Base-by-base conservation (phyloP, 2,888 invertebrate species). In the Slavum lentiscoides region DNA sequence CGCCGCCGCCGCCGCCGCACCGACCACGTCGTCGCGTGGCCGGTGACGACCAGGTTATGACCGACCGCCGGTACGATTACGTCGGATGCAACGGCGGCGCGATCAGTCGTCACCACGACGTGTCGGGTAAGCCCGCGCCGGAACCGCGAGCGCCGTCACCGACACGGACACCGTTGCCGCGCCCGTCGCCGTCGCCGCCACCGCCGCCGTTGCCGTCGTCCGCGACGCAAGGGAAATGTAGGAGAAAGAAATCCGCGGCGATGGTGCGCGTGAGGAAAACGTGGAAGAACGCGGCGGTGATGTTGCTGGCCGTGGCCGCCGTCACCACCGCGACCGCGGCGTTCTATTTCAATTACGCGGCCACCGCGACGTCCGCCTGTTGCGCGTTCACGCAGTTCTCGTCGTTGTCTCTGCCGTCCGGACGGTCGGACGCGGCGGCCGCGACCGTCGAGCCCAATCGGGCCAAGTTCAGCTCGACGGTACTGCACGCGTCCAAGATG, bases 401-500 rank as follows among this genome's bases (percentile, higher is more conserved):
- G 58, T 30, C 69, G 37, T n/a, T n/a, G n/a, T 58, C 37, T 30
- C 43, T 7, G 43, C 43, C 7, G 43, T 43, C 43, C 8, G 8
- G 43, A 9, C 43, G 43, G 4, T 30, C 43, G 8, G 43, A 7
- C 7, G 43, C 43, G 8, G 43, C 43, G 8, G 3, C 43, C 43
- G 43, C 7, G 6, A 9, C 43, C 4, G 2, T 43, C 61, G 73
- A 92, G 85, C 91, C 94, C 9, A 94, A 95, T 86, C 87, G 95
- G 82, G 94, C 93, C 62, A 87, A 92, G 83, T 87, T 94, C 83
- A 89, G 91, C 1, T 91, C 93, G 84, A 92, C 92, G 0, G 87
- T 93, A 68, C 89, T 90, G 86, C 90, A 90, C 85, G 89, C 92
- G 23, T 87, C 88, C 82, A 75, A 67, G 23, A 11, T 67, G 75